A percentile compares a stretch with the other conserved stretches of the same genome.
phyloP scores from a whole-genome alignment of 30 jellyfish, hydroid and myxozoan species.

The Cassiopea andromeda region DNA sequence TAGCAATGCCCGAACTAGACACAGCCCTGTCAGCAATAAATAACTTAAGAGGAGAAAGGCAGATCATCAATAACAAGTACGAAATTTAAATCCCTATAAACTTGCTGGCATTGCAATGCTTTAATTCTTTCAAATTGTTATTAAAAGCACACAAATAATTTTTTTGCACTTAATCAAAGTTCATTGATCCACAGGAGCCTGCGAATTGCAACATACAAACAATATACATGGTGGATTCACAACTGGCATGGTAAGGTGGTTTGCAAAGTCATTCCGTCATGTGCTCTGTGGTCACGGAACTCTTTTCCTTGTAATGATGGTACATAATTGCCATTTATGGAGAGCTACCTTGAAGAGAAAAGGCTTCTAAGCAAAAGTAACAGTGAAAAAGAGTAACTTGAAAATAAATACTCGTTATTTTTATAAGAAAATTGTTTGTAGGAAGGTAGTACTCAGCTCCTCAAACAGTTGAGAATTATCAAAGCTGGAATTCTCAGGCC shows the following conservation, averaged over 20 bases:
- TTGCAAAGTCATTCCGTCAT: conserved; percentile 67
- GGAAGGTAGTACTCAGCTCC: too few relatives aligned
- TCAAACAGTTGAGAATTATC: too few relatives aligned
- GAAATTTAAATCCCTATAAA: neutral
- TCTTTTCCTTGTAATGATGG: conserved; percentile 33
- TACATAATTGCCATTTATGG: conserved; percentile 33
- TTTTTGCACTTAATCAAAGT: neutral
- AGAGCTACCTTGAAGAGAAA: conserved; percentile 19
- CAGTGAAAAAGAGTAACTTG: neutral
- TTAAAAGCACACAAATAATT: neutral
- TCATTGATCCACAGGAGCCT: conserved; percentile 17
- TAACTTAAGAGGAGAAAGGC: conserved; percentile 35
- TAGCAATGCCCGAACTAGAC: conserved; percentile 21
- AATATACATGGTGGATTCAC: conserved; percentile 75
- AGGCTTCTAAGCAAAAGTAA: conserved; percentile 18
- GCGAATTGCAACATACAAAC: conserved; percentile 54
- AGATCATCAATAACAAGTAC: neutral
- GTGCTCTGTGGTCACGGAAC: conserved; percentile 49
- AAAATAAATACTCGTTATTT: neutral
- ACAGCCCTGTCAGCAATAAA: conserved; percentile 47
- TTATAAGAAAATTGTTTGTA: neutral
- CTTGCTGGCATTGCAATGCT: neutral
- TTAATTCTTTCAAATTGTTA: neutral
- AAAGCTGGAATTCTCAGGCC: too few relatives aligned
- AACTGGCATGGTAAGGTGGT: conserved; percentile 52